These are phyloP conservation scores for Gorsachius magnificus DNA, from an alignment of 2,797 vertebrate species.

Conservation along the genomic window DNA sequence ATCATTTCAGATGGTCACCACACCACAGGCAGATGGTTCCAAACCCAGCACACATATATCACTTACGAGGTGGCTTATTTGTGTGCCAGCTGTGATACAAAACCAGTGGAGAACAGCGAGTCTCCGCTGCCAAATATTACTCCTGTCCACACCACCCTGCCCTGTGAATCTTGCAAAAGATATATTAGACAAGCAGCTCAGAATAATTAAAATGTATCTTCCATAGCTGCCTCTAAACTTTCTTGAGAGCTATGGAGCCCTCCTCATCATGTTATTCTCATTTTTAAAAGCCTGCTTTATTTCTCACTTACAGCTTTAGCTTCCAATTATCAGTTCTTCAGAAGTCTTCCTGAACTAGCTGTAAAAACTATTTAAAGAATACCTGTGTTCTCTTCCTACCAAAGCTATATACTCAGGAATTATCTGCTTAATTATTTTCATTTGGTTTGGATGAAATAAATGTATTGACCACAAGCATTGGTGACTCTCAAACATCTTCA, in stretches of 20 bases:
- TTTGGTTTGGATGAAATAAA: neutral
- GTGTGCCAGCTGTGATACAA: neutral
- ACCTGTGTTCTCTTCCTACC: neutral
- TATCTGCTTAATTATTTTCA: neutral
- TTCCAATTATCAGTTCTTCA: neutral
- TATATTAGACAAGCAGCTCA: accelerated
- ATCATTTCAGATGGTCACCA: neutral
- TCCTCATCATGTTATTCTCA: too few species aligned
- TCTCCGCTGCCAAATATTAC: neutral
- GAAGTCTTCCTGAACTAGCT: neutral
- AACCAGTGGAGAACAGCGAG: neutral
- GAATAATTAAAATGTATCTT: neutral
- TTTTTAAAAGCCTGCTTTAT: neutral
- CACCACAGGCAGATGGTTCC: neutral
- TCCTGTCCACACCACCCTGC: neutral
- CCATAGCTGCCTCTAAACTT: neutral
- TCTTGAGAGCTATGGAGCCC: neutral
- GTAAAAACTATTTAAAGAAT: neutral
- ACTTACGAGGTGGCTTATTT: neutral
- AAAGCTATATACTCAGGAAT: neutral
- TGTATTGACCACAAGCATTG: accelerated
- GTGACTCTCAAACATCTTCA: too few species aligned
- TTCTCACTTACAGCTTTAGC: neutral
- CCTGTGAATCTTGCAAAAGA: neutral
- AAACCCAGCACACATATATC: accelerated